Conservation (phyloP, 1,140 invertebrate species). For the Drosophila saltans region DNA sequence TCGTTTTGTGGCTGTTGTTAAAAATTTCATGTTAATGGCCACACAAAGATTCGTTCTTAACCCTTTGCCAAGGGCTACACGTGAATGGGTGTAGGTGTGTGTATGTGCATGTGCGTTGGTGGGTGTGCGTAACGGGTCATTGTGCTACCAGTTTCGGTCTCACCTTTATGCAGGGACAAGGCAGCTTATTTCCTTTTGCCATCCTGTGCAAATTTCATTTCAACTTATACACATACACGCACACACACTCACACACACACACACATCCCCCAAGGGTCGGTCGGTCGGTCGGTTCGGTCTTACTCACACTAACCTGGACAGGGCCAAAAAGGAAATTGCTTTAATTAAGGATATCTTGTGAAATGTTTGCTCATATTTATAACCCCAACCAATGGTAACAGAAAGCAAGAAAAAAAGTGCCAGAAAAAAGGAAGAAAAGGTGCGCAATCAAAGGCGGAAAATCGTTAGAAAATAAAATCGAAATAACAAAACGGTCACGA, state of each 20-base stretch:
- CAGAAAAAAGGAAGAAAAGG: conserved; percentile 45
- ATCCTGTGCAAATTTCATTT: conserved; percentile 74
- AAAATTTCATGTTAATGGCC: conserved; percentile 82
- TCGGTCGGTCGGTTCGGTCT: conserved; percentile 5
- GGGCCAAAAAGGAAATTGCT: conserved; percentile 63
- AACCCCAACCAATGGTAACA: conserved; percentile 35
- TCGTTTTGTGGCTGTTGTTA: conserved; percentile 65
- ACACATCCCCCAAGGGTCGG: conserved; percentile 8
- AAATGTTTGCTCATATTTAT: conserved; percentile 78
- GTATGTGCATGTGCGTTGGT: conserved; percentile 24
- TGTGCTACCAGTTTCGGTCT: conserved; percentile 67
- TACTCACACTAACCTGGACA: neutral
- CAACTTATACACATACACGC: conserved; percentile 42
- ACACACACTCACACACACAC: neutral
- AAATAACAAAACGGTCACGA: conserved; percentile 67
- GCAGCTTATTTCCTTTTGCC: conserved; percentile 73
- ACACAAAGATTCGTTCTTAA: conserved; percentile 74
- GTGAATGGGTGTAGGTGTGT: conserved; percentile 25
- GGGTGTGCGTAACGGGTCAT: conserved; percentile 70
- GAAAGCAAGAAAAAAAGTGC: conserved; percentile 32
- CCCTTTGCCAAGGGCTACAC: conserved; percentile 56
- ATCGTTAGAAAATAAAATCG: conserved; percentile 75
- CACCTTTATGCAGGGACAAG: conserved; percentile 68
- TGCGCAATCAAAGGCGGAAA: conserved; percentile 69
- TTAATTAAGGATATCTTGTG: conserved; percentile 79